Conservation (phyloP, 2,113 vertebrate species). For the Oryzias celebensis region DNA sequence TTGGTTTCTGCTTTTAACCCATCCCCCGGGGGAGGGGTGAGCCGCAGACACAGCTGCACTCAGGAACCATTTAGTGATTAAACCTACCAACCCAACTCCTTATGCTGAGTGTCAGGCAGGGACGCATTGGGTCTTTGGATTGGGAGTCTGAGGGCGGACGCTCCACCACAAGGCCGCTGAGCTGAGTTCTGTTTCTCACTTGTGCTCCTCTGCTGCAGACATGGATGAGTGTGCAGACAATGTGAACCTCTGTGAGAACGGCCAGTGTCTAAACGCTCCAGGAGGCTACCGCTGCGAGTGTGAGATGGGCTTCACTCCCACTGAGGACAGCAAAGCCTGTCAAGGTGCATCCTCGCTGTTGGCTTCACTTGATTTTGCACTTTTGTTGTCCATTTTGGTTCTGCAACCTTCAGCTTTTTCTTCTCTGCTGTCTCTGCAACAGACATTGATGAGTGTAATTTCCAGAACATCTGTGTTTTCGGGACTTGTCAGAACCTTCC, state of each 20-base stretch:
- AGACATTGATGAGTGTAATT: constrained; percentile 94
- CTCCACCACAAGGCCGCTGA: too few relatives aligned
- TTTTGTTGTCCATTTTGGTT: too few relatives aligned
- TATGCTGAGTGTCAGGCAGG: too few relatives aligned
- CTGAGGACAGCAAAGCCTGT: constrained; percentile 88
- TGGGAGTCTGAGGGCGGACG: too few relatives aligned
- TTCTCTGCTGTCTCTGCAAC: constrained; percentile 19
- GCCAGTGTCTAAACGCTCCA: constrained; percentile 90
- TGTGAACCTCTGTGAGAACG: constrained; percentile 89
- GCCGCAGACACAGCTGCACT: too few relatives aligned
- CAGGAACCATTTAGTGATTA: too few relatives aligned
- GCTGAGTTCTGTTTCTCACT: not conserved
- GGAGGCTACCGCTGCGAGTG: constrained; percentile 93
- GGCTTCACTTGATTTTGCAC: not conserved
- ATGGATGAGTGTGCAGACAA: constrained; percentile 92
- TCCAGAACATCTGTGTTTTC: constrained; percentile 92
- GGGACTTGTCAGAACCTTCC: constrained; percentile 94
- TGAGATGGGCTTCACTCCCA: constrained; percentile 92
- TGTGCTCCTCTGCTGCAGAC: constrained; percentile 68
- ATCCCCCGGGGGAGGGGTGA: too few relatives aligned
- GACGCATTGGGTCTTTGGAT: too few relatives aligned
- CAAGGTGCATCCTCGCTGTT: constrained; percentile 74
- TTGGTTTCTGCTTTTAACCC: too few relatives aligned
- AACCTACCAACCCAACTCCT: too few relatives aligned
- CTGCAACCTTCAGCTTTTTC: not conserved